These are phyloP conservation scores for Branchipolynoe longqiensis DNA, from an alignment of 2,888 invertebrate species.

Conservation along the genomic window DNA sequence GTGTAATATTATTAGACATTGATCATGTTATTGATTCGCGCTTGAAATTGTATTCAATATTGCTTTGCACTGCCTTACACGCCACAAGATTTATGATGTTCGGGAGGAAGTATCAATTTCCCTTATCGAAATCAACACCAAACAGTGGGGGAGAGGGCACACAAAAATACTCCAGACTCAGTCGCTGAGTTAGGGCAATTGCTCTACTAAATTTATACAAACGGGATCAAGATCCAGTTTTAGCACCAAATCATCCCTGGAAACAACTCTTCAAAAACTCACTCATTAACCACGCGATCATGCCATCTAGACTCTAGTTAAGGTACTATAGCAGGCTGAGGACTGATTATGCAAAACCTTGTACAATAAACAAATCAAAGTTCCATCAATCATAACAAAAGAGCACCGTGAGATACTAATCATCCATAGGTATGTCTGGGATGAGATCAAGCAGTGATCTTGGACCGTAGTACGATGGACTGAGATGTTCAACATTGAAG, in stretches of 20 bases:
- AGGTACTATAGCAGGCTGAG: conserved; percentile 54
- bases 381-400: conserved; percentile 46
- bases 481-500: conserved; percentile 35
- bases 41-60: conserved; percentile 26
- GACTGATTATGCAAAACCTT: conserved; percentile 44
- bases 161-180: conserved; percentile 50
- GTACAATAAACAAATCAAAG: conserved; percentile 52
- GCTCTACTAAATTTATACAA: conserved; percentile 52
- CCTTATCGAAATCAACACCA: conserved; percentile 31
- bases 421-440: conserved; percentile 58
- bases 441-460: conserved; percentile 55
- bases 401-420: conserved; percentile 57
- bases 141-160: conserved; percentile 23
- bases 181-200: conserved; percentile 40
- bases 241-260: conserved; percentile 57
- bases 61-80: conserved; percentile 45
- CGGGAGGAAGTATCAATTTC: conserved; percentile 21
- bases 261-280: conserved; percentile 54
- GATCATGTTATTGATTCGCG: conserved; percentile 22
- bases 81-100: conserved; percentile 1
- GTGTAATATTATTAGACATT: conserved; percentile 1
- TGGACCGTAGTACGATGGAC: conserved; percentile 50
- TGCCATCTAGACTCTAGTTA: conserved; percentile 15
- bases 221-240: conserved; percentile 55
- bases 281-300: conserved; percentile 29